phyloP scores from a whole-genome alignment of 2,797 vertebrate species.

The Centropyge bicolor region DNA sequence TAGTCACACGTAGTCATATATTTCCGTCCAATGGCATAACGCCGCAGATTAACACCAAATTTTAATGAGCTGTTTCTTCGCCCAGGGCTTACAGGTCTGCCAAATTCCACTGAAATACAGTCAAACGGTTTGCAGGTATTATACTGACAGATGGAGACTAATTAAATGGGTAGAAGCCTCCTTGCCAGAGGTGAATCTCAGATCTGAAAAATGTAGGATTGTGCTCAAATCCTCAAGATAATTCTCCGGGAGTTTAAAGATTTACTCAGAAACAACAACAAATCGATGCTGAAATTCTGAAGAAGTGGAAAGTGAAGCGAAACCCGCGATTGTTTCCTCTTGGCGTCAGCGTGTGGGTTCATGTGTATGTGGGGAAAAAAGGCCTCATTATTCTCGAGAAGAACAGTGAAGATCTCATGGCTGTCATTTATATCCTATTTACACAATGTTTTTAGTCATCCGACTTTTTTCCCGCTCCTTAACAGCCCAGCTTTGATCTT shows the following conservation, averaged over 20 bases:
- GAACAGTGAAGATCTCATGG: background rate
- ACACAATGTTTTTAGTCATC: background rate
- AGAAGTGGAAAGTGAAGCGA: background rate
- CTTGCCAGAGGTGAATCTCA: slow-evolving; percentile 22
- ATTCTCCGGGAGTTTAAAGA: slow-evolving; percentile 8
- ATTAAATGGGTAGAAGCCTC: slow-evolving; percentile 34
- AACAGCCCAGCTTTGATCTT: background rate
- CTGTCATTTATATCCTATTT: background rate
- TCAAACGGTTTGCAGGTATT: slow-evolving; percentile 22
- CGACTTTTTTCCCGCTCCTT: background rate
- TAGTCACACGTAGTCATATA: slow-evolving; percentile 5
- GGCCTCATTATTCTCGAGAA: background rate
- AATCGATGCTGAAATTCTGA: background rate
- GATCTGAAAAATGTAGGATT: slow-evolving; percentile 21
- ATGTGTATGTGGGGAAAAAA: background rate
- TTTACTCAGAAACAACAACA: slow-evolving; percentile 9
- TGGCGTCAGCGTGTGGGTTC: background rate
- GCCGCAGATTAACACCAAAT: slow-evolving; percentile 20
- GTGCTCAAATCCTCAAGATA: slow-evolving; percentile 22
- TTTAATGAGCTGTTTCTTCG: slow-evolving; percentile 26
- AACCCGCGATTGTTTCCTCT: background rate
- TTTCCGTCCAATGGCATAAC: slow-evolving; percentile 20
- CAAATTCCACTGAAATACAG: slow-evolving; percentile 24
- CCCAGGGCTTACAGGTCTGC: slow-evolving; percentile 9
- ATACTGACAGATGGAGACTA: slow-evolving; percentile 42